phyloP scores from a whole-genome alignment of 2,113 vertebrate species.

The Crotophaga sulcirostris region DNA sequence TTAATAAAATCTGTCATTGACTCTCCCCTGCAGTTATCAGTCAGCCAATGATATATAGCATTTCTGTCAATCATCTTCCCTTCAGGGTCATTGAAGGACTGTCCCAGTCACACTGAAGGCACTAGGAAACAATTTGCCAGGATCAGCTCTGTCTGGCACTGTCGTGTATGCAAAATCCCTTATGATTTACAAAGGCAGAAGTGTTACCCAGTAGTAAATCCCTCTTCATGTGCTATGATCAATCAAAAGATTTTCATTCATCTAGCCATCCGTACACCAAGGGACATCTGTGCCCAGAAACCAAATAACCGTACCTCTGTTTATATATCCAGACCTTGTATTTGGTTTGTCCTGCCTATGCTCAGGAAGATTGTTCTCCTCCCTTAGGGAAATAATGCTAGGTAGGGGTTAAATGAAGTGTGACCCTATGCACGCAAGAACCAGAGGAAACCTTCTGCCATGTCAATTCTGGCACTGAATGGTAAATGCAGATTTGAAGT shows the following conservation, averaged over 20 bases:
- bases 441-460: background rate
- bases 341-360: background rate
- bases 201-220: background rate
- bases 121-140: background rate
- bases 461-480: background rate
- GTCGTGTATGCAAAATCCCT: background rate
- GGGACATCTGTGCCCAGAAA: background rate
- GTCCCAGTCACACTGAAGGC: background rate
- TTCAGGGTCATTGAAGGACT: background rate
- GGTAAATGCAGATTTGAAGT: background rate
- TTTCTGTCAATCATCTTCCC: background rate
- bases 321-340: background rate
- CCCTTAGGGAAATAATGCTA: background rate
- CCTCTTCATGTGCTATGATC: background rate
- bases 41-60: background rate
- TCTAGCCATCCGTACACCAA: background rate
- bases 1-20: background rate
- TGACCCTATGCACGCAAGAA: background rate
- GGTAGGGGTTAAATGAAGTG: background rate
- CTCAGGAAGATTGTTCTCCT: rapidly evolving
- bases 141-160: background rate
- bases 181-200: background rate
- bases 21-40: background rate
- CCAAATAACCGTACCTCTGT: background rate
- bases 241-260: background rate